Base-by-base conservation (phyloP, 2,113 vertebrate genomes). In the Equus przewalskii region DNA sequence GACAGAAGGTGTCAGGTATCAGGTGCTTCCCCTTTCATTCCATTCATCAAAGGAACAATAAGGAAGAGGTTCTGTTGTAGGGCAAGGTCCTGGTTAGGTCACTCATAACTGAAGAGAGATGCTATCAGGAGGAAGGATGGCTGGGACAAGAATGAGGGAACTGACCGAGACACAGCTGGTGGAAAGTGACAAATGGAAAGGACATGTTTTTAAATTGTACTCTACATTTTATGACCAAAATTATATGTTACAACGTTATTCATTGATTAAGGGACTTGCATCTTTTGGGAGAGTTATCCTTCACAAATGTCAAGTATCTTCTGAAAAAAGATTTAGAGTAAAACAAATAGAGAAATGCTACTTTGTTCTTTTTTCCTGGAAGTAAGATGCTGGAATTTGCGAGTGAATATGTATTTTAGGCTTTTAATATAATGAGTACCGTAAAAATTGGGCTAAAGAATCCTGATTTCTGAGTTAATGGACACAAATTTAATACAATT, bases 341-440 rank as follows among this genome's bases (percentile, higher is more conserved):
- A 89, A 88, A 75, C 12, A 15, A 85, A 78, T 21, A 93, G 30
- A 82, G 13, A 90, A 76, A 93, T 97, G n/a, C 2, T 78, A 12
- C 22, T 91, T 91, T 46, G 1, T 91, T 83, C 21, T 75, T 18
- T 54, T 79, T 88, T 94, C 13, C 75, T 78, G 21, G n/a, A 89
- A 22, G 62, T 28, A 56, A 93, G 51, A 72, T 18, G 0, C 1
- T 75, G 44, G 19, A 58, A 60, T 94, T 90, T 95, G 22, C 11
- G 64, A 91, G n/a, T 70, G 28, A 91, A 83, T 83, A 44, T 51
- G 30, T 65, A 62, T 95, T 94, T 90, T 4, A 26, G 44, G 7
- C 2, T 62, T 87, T 89, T 93, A 62, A 41, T 14, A 76, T 2
- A 44, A 2, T 85, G 81, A 72, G 8, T 94, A 16, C 18, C 30